These are phyloP conservation scores for Cryptophagus acutangulus DNA, from an alignment of 2,888 invertebrate species.

Conservation along the genomic window DNA sequence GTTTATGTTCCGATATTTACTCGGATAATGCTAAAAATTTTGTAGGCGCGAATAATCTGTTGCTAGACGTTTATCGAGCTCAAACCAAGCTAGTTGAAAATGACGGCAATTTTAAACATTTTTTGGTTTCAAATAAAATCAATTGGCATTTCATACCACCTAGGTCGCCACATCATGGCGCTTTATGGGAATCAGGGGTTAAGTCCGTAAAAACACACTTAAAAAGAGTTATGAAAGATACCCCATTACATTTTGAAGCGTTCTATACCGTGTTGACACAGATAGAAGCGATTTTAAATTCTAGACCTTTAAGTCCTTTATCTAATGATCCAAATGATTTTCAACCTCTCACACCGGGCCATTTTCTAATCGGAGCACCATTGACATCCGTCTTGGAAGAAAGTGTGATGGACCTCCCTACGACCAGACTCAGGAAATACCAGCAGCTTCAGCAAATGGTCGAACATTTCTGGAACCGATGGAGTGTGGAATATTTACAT, in stretches of 20 bases:
- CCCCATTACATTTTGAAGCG: too few relatives aligned
- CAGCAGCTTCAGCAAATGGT: slow-evolving; percentile 22
- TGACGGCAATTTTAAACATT: neutral
- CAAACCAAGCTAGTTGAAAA: too few relatives aligned
- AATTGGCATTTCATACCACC: too few relatives aligned
- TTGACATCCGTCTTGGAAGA: slow-evolving; percentile 20
- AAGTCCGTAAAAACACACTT: too few relatives aligned
- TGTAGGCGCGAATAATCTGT: neutral
- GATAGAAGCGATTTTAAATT: slow-evolving; percentile 32
- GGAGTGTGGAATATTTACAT: slow-evolving; percentile 27
- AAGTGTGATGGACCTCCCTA: slow-evolving; percentile 12
- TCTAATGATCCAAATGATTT: slow-evolving; percentile 18
- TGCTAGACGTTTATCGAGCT: too few relatives aligned
- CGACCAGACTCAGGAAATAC: slow-evolving; percentile 20
- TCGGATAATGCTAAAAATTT: slow-evolving; percentile 6
- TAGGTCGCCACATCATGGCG: too few relatives aligned
- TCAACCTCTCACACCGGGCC: slow-evolving; percentile 19
- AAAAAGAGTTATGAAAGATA: too few relatives aligned
- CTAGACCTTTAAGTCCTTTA: slow-evolving; percentile 25
- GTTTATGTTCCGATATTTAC: slow-evolving; percentile 3
- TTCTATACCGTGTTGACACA: slow-evolving; percentile 26
- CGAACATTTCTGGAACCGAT: slow-evolving; percentile 25
- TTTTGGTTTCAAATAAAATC: slow-evolving; percentile 3
- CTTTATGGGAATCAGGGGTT: too few relatives aligned
- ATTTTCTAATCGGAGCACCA: slow-evolving; percentile 18